Evolutionary conservation across 2,113 vertebrate genomes (phyloP), one percentile per base, ranked within the genome.

Genomic region (Azemiops feae): DNA sequence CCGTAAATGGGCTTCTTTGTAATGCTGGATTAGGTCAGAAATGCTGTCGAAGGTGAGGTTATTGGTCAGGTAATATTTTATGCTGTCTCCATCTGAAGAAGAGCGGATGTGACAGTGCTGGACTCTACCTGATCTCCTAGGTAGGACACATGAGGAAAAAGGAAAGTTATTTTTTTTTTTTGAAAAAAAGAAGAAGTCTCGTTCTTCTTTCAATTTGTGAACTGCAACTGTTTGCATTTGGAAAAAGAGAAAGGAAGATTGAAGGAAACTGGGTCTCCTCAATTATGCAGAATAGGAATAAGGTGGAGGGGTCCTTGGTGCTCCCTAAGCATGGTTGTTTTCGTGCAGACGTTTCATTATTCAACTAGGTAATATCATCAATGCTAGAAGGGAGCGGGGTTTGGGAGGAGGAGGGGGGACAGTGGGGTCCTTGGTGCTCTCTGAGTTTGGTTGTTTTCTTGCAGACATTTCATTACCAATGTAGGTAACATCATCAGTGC

Each of bases 81-180:
- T 95, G 93, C 93, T 39, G 1, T 97, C 97, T 0, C 96, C 98
- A 2, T 99, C 98, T 0, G 96, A 74, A 20, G 91, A 95, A 0
- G 99, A 99, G 91, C 98, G 99, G 88, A 99, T 99, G 3, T 98
- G 98, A 93, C 99, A 99, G 97, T 99, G 99, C 97, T 99, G 99
- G 91, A 99, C 99, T 74, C 98, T 97, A 54, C 99, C 99, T 0
- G 96, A 97, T 55, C 99, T 98, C 99, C 99, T 99, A 94, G 0
- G 47, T 99, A 94, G 0, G 47, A 0, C 18, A 7, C 89, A 94
- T 3, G 34, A 4, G 8, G 0, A 0, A 0, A 43, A 85, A 93
- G 25, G 53, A 92, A 93, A 90, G 0, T 50, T 60, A 6, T 1
- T 18, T 25, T 11, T 60, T 18, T 45, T 85, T 92, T 1, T 87